Evolutionary conservation across 2,113 vertebrate genomes (phyloP), one percentile per base, ranked within the genome.

Genomic region (Muntiacus muntjak): DNA sequence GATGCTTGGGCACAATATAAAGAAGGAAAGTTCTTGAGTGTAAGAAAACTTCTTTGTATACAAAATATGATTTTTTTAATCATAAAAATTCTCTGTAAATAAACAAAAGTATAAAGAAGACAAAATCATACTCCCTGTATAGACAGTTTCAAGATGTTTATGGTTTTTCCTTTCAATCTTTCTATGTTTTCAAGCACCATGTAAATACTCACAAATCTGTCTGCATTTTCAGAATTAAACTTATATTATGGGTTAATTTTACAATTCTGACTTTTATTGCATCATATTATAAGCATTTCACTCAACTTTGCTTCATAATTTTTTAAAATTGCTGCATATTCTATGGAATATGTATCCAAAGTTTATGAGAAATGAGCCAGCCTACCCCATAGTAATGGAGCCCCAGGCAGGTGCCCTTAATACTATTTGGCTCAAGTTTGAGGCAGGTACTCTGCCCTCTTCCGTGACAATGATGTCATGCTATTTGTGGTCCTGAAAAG

Each of bases 391-490:
- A 47, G 79, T 78, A 23, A 57, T 19, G 10, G 76, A 74, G 47
- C 16, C 54, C 47, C 50, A 54, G 71, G 58, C 33, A 57, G 85
- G 11, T 36, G 28, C 71, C 60, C 33, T 23, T 9, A 40, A 15
- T 58, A 71, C 79, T 23, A 54, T 10, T 23, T 81, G 47, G 13
- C 17, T 62, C 28, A 15, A 52, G 43, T 40, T 7, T 19, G 55
- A 94, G 28, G 26, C 1, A 0, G 1, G 43, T 14, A 3, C 47
- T 6, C 74, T 3, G 2, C 45, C 43, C n/a, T 15, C 21, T 15
- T 21, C 19, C 0, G 0, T 3, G 16, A 25, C 54, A 60, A 43
- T 54, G 13, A 64, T 2, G 6, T 57, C 58, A 21, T 21, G 33
- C 36, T 58, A 12, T 33, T 50, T 19, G 47, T 25, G 62, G 33